phyloP scores from a whole-genome alignment of 2,797 vertebrate genomes.

The Sebastes cheni region DNA sequence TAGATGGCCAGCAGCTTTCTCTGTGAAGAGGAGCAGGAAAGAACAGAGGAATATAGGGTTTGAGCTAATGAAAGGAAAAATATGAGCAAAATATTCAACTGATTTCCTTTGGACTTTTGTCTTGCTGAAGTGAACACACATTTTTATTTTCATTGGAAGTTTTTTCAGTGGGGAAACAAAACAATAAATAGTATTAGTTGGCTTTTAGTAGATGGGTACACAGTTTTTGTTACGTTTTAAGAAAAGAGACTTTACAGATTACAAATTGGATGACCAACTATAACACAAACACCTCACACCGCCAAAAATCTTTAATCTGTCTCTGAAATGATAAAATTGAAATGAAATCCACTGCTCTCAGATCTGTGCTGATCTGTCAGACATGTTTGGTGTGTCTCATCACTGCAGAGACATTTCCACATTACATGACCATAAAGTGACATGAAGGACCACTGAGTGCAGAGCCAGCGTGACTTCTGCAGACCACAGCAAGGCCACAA shows the following conservation, averaged over 20 bases:
- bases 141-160: background rate
- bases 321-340: background rate
- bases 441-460: conserved; percentile 24
- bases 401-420: conserved; percentile 46
- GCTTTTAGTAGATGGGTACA: background rate
- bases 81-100: background rate
- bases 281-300: background rate
- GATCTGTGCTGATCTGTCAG: background rate
- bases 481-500: conserved; percentile 60
- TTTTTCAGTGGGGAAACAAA: background rate
- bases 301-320: background rate
- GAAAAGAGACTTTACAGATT: background rate
- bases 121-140: background rate
- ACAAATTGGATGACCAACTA: background rate
- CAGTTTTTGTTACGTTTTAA: background rate
- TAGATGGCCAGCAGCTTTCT: conserved; percentile 99
- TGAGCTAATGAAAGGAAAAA: background rate
- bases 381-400: background rate
- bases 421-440: conserved; percentile 43
- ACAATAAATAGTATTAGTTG: background rate
- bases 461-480: conserved; percentile 47
- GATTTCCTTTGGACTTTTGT: background rate
- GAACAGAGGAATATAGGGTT: background rate
- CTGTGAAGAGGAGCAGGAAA: conserved; percentile 81
- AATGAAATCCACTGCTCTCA: background rate